Evolutionary conservation across 2,888 invertebrate genomes (phyloP).

Genomic region (Netelia melanura): DNA sequence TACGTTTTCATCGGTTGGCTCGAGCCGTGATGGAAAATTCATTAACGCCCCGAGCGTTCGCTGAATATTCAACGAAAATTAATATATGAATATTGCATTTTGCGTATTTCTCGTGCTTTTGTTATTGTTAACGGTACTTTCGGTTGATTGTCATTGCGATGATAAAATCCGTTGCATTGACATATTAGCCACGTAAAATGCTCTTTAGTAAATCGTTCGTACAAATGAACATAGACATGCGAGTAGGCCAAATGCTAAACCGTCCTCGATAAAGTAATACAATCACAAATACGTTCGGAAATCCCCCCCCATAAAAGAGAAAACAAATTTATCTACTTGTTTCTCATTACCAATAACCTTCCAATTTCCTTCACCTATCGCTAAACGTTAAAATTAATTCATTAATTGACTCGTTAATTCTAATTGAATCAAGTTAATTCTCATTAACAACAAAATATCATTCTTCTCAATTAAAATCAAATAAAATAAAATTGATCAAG

Average conservation of each 20-base stretch:
- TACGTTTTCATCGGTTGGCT: background rate
- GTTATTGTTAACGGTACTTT: background rate
- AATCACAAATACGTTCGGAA: background rate
- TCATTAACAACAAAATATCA: background rate
- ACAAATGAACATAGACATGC: no score
- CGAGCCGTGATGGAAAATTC: background rate
- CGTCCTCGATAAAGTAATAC: background rate
- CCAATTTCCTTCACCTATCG: no score
- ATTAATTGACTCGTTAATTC: no score
- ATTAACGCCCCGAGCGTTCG: slow-evolving; percentile 23
- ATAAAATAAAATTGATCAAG: no score
- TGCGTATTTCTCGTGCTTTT: background rate
- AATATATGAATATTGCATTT: slow-evolving; percentile 1
- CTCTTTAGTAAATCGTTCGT: no score
- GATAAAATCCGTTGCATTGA: background rate
- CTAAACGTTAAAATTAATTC: background rate
- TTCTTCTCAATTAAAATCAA: background rate
- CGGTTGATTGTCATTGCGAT: background rate
- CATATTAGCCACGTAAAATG: background rate
- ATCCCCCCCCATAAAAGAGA: background rate
- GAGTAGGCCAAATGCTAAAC: no score
- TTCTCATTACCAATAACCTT: background rate
- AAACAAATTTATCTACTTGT: background rate
- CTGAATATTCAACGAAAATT: slow-evolving; percentile 10
- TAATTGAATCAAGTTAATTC: no score